Evolutionary conservation across 2,888 invertebrate species (phyloP), one percentile per base, ranked within the genome.

Genomic region (Pinctada fucata): DNA sequence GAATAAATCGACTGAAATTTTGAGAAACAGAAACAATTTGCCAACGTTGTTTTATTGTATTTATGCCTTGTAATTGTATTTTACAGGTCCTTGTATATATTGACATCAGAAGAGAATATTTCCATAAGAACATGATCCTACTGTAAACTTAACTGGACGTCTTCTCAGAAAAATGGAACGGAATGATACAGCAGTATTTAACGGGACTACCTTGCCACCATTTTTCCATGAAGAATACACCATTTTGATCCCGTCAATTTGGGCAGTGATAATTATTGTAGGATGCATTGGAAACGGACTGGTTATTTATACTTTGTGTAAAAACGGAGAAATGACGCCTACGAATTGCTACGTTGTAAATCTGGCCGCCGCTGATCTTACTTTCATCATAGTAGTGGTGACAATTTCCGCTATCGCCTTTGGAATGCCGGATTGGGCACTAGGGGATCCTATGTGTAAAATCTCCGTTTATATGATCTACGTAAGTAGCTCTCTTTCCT

Each of bases 331-430:
- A 72, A 80, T 85, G 63, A 88, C 88, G 45, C 88, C 90, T 10
- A 91, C 91, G 0, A 89, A 88, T 79, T 89, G 86, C 74, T 91
- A 89, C 84, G 88, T 91, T 75, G 86, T 91, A 64, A 90, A 90
- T 80, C 83, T 91, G 74, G 91, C 90, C 2, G 79, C 90, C 52
- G 88, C 91, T 3, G 91, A 91, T 83, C 85, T 91, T 31, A 89
- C 90, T 31, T 90, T 90, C 80, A 83, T 89, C 13, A 79, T 87
- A 13, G 84, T 90, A 47, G 87, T 88, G 3, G 85, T 89, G 2
- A 90, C 91, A 0, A 85, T 89, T 67, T 90, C 90, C 2, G 86
- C 88, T 3, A 84, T 88, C 5, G 80, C 86, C 45, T 90, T 86
- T 80, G 88, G 85, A 49, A 73, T 86, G 4, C 84, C 86, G 3